phyloP scores from a whole-genome alignment of 2,797 vertebrate species.

The Coregonus sp. region DNA sequence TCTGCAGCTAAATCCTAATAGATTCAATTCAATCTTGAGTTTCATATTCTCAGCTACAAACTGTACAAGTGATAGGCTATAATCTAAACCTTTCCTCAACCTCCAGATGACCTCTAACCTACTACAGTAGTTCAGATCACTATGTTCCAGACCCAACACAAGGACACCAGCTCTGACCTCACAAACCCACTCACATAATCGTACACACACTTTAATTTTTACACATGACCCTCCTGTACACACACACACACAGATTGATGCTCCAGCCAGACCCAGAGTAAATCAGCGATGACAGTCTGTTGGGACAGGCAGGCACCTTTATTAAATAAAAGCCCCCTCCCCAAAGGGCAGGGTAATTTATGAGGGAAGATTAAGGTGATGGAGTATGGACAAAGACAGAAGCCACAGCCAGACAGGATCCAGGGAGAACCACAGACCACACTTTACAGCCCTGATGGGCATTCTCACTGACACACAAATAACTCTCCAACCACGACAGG shows the following conservation, averaged over 20 bases:
- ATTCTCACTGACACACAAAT: conserved; percentile 29
- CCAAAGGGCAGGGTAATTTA: conserved; percentile 50
- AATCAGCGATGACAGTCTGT: conserved; percentile 42
- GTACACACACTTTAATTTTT: conserved; percentile 5
- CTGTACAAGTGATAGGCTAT: not conserved
- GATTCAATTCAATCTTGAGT: conserved; percentile 1
- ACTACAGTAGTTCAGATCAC: not conserved
- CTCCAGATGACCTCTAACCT: not conserved
- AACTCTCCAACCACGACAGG: not conserved
- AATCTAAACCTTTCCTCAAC: not conserved
- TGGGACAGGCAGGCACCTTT: conserved; percentile 45
- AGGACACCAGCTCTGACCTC: not conserved
- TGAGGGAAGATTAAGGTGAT: conserved; percentile 58
- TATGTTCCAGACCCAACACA: not conserved
- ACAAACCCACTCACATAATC: not conserved
- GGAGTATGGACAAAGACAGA: conserved; percentile 52
- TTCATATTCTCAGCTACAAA: not conserved
- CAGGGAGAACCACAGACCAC: conserved; percentile 12
- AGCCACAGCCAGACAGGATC: conserved; percentile 30
- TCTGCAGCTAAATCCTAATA: conserved; percentile 3
- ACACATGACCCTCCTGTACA: not conserved
- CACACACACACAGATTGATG: not conserved
- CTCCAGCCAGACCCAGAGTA: not conserved
- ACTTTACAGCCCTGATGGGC: conserved; percentile 45
- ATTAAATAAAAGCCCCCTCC: conserved; percentile 53